Percentiles rank a stretch among this genome's conserved stretches.
Evolutionary conservation across 2,113 vertebrate genomes (phyloP).

Genomic region (Xiphophorus maculatus): DNA sequence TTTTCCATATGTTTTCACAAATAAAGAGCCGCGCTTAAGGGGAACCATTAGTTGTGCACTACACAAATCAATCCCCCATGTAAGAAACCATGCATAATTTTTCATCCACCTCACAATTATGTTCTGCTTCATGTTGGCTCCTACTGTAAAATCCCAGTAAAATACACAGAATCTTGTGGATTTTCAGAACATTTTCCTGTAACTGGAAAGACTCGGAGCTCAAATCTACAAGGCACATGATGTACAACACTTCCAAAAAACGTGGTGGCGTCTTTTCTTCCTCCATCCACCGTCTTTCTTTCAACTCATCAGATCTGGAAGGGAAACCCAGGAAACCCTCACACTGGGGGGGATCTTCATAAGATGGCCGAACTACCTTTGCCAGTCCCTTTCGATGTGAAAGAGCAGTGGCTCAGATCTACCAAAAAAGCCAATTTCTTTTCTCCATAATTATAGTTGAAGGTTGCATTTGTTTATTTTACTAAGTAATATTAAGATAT

Average conservation of each 20-base stretch:
- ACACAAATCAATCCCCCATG: too few species aligned
- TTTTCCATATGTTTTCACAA: not conserved
- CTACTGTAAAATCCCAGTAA: not conserved
- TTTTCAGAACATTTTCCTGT: not conserved
- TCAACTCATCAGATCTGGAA: too few species aligned
- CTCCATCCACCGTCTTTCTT: too few species aligned
- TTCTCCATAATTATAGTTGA: not conserved
- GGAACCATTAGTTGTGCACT: too few species aligned
- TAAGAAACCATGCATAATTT: not conserved
- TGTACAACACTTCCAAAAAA: constrained; percentile 24
- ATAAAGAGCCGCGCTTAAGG: not conserved
- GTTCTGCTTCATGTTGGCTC: not conserved
- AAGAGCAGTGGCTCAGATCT: not conserved
- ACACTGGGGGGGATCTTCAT: not conserved
- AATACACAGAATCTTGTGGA: not conserved
- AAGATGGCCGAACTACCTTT: not conserved
- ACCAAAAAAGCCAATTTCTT: not conserved
- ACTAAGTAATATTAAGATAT: not conserved
- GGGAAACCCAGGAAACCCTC: too few species aligned
- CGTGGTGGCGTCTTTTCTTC: not conserved
- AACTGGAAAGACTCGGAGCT: not conserved
- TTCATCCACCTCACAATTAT: not conserved
- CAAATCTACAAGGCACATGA: constrained; percentile 57
- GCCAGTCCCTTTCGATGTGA: not conserved
- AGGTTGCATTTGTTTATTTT: not conserved